A percentile compares a stretch with the other conserved stretches of the same genome.
phyloP scores from a whole-genome alignment of 1,140 invertebrate species.

The Acromyrmex heyeri region DNA sequence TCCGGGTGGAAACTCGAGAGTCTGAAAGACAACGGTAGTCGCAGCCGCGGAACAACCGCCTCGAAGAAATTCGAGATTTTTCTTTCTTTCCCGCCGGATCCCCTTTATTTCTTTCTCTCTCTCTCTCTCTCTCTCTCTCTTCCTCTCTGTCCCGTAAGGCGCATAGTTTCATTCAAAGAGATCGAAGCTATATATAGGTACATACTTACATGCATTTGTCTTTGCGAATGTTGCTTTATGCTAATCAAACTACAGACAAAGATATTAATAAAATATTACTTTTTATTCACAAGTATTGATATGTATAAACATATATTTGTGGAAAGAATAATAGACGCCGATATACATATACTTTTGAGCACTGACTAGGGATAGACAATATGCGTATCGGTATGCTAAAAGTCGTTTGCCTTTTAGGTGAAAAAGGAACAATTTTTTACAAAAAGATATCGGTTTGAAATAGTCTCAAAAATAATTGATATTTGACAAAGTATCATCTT shows the following conservation, averaged over 20 bases:
- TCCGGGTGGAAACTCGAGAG: conserved; percentile 80
- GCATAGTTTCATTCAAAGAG: neutral
- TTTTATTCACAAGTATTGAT: neutral
- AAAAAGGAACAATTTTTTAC: no score
- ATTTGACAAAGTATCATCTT: no score
- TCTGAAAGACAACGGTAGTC: conserved; percentile 67
- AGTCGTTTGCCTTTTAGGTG: no score
- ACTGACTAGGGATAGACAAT: no score
- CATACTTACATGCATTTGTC: conserved; percentile 1
- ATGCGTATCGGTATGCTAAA: no score
- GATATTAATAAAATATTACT: conserved; percentile 5
- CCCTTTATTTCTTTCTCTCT: neutral
- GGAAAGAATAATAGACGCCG: no score
- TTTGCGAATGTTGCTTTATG: conserved; percentile 27
- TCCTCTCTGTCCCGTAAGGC: conserved; percentile 62
- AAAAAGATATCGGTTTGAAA: no score
- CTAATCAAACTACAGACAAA: neutral
- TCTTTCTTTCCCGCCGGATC: conserved; percentile 71
- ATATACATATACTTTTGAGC: neutral
- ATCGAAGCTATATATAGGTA: neutral
- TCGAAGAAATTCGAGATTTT: conserved; percentile 79
- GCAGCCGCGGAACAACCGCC: conserved; percentile 42
- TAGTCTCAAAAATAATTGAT: no score
- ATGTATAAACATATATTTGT: neutral
- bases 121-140: conserved; percentile 25